phyloP scores from a whole-genome alignment of 1,140 invertebrate genomes.

The Helicoverpa zea region DNA sequence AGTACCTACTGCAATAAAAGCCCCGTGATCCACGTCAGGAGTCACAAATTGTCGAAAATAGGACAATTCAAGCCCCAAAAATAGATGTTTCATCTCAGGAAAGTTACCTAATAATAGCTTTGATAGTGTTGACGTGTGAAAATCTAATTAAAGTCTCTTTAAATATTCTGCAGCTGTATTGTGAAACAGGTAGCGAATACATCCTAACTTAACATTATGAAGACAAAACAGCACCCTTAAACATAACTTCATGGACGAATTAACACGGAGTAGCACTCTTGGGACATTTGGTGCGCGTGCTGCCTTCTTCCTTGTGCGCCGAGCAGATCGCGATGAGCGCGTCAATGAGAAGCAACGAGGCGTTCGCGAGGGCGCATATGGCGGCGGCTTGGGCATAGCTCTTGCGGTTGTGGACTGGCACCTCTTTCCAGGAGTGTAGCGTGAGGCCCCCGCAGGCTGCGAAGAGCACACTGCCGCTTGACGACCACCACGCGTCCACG shows the following conservation, averaged over 20 bases:
- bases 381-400: conserved; percentile 66
- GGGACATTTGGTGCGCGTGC: conserved; percentile 61
- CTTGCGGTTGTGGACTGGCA: conserved; percentile 62
- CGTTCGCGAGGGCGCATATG: conserved; percentile 67
- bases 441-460: conserved; percentile 69
- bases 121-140: no score
- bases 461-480: conserved; percentile 66
- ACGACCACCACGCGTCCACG: conserved; percentile 79
- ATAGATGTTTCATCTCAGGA: no score
- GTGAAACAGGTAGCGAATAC: no score
- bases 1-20: no score
- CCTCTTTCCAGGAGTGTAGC: conserved; percentile 65
- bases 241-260: conserved; percentile 36
- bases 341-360: conserved; percentile 69
- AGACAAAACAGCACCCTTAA: conserved; percentile 13
- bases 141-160: no score
- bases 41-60: no score
- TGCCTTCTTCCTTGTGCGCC: conserved; percentile 67
- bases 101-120: no score
- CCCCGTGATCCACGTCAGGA: no score
- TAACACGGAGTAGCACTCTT: conserved; percentile 47
- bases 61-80: no score
- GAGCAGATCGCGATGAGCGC: conserved; percentile 70
- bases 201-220: background rate
- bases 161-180: no score